Base-by-base conservation (phyloP, 2,888 invertebrate species). In the Drosophila infuscata region DNA sequence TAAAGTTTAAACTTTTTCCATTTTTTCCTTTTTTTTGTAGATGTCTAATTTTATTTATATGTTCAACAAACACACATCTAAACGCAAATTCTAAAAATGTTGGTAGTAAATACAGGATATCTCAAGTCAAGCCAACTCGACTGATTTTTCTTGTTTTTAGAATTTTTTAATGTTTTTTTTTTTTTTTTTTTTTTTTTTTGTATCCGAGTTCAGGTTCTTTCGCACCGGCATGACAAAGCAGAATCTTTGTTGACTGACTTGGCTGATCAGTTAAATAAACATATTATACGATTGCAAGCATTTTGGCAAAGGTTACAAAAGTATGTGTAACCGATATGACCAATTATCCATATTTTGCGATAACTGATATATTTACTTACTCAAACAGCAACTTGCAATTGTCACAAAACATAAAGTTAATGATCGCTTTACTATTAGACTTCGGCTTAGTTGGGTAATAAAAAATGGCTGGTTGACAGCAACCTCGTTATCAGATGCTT, bases 151-250 rank as follows among this genome's bases (percentile, higher is more conserved):
- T 49, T 33, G 11, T 36, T 33, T 33, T 58, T 46, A 17, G 29
- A 15, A 57, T 41, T 11, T 43, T 43, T 3, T 1, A 6, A 17
- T 17, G 2, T 36, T 46, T 9, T 41, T 41, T 41, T 46, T 38
- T 36, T 46, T 9, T 41, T 41, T 41, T 46, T 38, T 11, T 52
- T 33, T 15, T 33, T 25, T 25, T 46, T 17, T 48, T 17, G 5
- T 51, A 43, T 67, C 48, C 36, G 63, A 5, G 29, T 32, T 79
- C 30, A 56, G 53, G 41, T 61, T 74, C 67, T 67, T 80, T 63
- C 62, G 49, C 53, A 67, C 66, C 77, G 81, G 69, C 69, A 70
- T 79, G 81, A 79, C 73, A 12, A 11, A 25, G 58, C 79, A 62
- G 0, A 57, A 61, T 66, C 51, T 41, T n/a, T 49, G 38, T 54